Percentiles rank a stretch among this genome's conserved stretches.
These are phyloP conservation scores for Periophthalmodon schlosseri DNA, from an alignment of 2,113 vertebrate species.

Conservation along the genomic window DNA sequence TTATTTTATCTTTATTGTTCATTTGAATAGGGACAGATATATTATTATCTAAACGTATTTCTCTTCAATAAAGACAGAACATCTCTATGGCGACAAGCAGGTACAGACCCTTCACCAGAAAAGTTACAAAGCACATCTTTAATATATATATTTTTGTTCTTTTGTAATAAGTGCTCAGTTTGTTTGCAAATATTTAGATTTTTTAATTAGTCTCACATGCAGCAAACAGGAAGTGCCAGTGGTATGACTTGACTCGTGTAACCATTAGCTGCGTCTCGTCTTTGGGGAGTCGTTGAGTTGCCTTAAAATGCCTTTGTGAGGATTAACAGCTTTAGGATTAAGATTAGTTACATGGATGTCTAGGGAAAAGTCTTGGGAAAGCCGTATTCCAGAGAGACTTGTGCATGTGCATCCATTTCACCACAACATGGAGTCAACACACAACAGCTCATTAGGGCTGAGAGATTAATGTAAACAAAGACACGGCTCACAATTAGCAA, in stretches of 20 bases:
- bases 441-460: neutral
- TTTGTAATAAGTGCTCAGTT: neutral
- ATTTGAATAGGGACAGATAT: too few species aligned
- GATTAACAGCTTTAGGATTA: slow-evolving; percentile 14
- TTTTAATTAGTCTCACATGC: neutral
- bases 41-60: too few species aligned
- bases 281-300: neutral
- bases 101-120: too few species aligned
- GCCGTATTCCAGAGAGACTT: neutral
- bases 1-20: too few species aligned
- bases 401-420: neutral
- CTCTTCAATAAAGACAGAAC: too few species aligned
- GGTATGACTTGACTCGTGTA: neutral
- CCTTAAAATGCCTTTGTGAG: slow-evolving; percentile 5
- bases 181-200: neutral
- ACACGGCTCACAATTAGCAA: neutral
- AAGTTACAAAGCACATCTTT: neutral
- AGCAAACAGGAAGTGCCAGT: neutral
- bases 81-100: too few species aligned
- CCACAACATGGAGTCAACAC: neutral
- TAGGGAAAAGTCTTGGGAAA: neutral
- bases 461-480: neutral
- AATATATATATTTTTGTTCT: neutral
- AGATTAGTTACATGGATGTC: slow-evolving; percentile 2
- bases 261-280: slow-evolving; percentile 3